These are phyloP conservation scores for Xiphophorus couchianus DNA, from an alignment of 2,113 vertebrate species.

Conservation along the genomic window DNA sequence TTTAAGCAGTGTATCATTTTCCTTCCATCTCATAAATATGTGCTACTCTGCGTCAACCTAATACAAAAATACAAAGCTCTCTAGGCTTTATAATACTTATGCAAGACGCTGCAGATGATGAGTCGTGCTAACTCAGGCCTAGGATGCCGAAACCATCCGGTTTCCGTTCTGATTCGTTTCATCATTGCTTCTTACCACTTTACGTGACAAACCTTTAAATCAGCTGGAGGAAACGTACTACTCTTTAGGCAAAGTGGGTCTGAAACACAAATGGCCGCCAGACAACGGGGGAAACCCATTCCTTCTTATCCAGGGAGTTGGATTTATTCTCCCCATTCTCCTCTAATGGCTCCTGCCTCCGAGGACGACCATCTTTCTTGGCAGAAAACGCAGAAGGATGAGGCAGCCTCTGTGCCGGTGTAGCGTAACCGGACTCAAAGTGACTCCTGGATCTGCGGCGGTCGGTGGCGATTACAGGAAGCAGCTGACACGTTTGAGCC, in stretches of 20 bases:
- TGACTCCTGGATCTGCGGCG: conserved; percentile 1
- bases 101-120: background rate
- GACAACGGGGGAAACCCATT: conserved; percentile 37
- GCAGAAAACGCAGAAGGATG: conserved; percentile 37
- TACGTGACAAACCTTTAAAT: conserved; percentile 19
- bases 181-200: conserved; percentile 37
- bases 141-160: background rate
- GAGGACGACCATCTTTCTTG: conserved; percentile 44
- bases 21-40: too few relatives aligned
- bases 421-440: conserved; percentile 17
- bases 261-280: conserved; percentile 9
- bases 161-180: background rate
- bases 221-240: conserved; percentile 11
- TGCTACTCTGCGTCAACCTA: too few relatives aligned
- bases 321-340: conserved; percentile 57
- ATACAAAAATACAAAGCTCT: too few relatives aligned
- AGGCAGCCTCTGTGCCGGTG: conserved; percentile 21
- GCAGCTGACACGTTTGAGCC: conserved; percentile 23
- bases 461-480: background rate
- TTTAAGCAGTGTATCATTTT: too few relatives aligned
- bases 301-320: conserved; percentile 29
- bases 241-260: conserved; percentile 9
- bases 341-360: conserved; percentile 49
- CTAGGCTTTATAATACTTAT: too few relatives aligned
- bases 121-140: too few relatives aligned